Conservation (phyloP, 2,113 vertebrate genomes). For the Varanus salvator region DNA sequence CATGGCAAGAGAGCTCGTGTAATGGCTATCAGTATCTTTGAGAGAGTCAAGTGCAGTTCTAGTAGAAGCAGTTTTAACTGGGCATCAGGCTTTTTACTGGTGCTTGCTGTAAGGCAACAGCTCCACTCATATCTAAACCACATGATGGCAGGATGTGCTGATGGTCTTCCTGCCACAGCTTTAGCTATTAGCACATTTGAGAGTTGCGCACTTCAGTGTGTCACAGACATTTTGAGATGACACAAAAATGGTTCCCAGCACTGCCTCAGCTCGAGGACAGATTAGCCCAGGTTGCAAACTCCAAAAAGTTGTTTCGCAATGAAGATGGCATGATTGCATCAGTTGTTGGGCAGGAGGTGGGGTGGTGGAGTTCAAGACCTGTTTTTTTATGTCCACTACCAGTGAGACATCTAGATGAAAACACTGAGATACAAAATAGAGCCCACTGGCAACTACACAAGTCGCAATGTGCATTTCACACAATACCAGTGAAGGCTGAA, state of each 20-base stretch:
- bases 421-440: not conserved
- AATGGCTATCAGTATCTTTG: too few species aligned
- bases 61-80: not conserved
- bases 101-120: not conserved
- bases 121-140: not conserved
- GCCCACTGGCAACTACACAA: not conserved
- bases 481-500: not conserved
- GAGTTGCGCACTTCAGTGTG: not conserved
- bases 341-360: not conserved
- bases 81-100: not conserved
- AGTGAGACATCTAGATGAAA: not conserved
- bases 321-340: not conserved
- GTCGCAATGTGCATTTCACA: not conserved
- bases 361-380: not conserved
- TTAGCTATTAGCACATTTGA: not conserved
- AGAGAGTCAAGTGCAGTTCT: too few species aligned
- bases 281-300: not conserved
- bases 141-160: conserved; percentile 14
- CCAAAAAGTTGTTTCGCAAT: not conserved
- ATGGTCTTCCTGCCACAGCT: not conserved
- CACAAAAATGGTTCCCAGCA: not conserved
- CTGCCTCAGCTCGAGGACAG: not conserved
- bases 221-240: not conserved
- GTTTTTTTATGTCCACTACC: not conserved
- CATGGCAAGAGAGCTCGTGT: not conserved